Evolutionary conservation across 2,797 vertebrate genomes (phyloP).

Genomic region (Odontamblyopus rebecca): DNA sequence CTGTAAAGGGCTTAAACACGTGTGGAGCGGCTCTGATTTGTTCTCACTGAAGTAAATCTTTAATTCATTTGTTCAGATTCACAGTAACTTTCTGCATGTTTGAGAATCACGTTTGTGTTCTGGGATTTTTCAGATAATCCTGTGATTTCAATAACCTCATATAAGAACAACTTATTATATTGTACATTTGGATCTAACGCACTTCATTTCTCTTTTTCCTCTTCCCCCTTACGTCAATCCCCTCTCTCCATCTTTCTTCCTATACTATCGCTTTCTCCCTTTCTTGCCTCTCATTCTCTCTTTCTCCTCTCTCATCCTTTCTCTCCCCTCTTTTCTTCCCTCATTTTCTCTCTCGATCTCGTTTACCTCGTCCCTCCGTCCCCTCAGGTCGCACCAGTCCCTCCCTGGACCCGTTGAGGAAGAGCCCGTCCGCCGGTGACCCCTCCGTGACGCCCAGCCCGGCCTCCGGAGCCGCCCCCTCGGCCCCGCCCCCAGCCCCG

Average conservation of each 20-base stretch:
- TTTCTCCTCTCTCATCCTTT: neutral
- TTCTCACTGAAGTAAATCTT: neutral
- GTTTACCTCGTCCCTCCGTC: neutral
- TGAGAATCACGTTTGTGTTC: neutral
- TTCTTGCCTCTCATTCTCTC: no score
- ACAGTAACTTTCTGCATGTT: neutral
- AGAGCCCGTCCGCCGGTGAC: slow-evolving; percentile 85
- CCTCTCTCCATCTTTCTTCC: neutral
- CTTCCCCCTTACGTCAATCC: neutral
- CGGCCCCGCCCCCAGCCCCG: slow-evolving; percentile 74
- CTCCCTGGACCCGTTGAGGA: slow-evolving; percentile 82
- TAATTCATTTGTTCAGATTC: neutral
- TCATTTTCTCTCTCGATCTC: neutral
- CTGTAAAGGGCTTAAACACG: neutral
- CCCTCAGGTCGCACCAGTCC: slow-evolving; percentile 85
- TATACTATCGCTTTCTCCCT: neutral
- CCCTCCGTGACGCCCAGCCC: slow-evolving; percentile 73
- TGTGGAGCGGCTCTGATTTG: neutral
- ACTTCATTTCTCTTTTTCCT: neutral
- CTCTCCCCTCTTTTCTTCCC: neutral
- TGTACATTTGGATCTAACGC: neutral
- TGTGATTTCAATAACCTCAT: neutral
- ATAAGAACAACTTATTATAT: neutral
- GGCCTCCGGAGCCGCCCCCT: slow-evolving; percentile 64
- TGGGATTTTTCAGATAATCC: neutral